Evolutionary conservation across 1,140 invertebrate genomes (phyloP), one percentile per base, ranked within the genome.

Genomic region (Bombyx mandarina): DNA sequence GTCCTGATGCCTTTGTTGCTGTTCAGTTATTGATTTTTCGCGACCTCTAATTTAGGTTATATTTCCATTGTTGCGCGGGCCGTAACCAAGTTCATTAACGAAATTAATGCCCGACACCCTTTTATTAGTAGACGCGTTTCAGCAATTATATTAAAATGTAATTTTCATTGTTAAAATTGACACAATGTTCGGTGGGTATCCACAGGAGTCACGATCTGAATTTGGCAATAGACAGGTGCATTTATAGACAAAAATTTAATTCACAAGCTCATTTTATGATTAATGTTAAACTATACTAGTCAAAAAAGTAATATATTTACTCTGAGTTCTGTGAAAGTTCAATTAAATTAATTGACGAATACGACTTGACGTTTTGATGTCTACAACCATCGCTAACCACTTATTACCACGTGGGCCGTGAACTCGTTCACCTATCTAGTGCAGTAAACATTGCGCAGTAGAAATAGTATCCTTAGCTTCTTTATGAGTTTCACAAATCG

Each of bases 1-100:
- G 68, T 71, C 72, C 69, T 69, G 12, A 18, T 18, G 49, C 62
- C 61, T 59, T 60, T 61, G 61, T 58, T 75, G 71, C 69, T 73
- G 70, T 73, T 66, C 66, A 66, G 59, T 51, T 88, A 88, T 88
- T 76, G 87, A 88, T 88, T 88, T 88, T 88, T 86, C 80, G 60
- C 63, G 58, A 67, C 65, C 65, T 63, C 60, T 74, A 78, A 81
- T 67, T 82, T 81, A 84, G 86, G 82, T 88, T 88, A 88, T 86
- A 75, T 77, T 79, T 64, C 61, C 60, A 65, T 65, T 65, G 62
- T 77, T 75, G 69, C 66, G 68, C 71, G 65, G 58, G 59, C 65
- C 54, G 68, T 72, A 61, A 62, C 56, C 61, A 60, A 75, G 75
- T 73, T 75, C 66, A 78, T 76, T 77, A 79, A 68, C 67, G 61